Base-by-base conservation (phyloP, 2,113 vertebrate genomes). In the Ceuthmochares aereus region DNA sequence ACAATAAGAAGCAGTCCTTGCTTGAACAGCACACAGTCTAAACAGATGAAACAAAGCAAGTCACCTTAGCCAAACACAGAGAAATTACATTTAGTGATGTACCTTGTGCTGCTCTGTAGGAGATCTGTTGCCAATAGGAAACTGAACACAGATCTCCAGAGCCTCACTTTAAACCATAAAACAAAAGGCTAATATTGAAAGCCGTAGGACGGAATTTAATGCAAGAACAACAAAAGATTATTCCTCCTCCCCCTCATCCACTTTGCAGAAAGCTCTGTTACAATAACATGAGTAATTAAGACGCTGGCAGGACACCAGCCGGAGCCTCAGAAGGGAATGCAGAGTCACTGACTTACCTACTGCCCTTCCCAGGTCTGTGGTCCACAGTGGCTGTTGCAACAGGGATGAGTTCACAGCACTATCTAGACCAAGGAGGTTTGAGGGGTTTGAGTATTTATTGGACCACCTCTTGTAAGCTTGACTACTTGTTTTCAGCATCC, bases 401-500 rank as follows among this genome's bases (percentile, higher is more conserved):
- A 29, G 80, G 94, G 59, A 59, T 85, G 59, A 43, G 56, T 72
- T 95, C 78, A 70, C 94, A 69, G 58, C 91, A 89, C 84, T 42
- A 43, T 70, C 62, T 73, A 88, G 73, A 85, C 77, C 89, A 87
- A 84, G 66, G 75, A 42, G 75, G 7, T 43, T 4, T 23, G 59
- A 29, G n/a, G 6, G 40, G 69, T 92, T 95, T 94, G 87, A 92
- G 40, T 84, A 69, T 59, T 76, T 81, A 91, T 79, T 82, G 79
- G 84, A 91, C 92, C 54, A 6, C 87, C 82, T 40, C 81, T 95
- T 78, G 69, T 49, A 68, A 79, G 43, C 30, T 4, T 7, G 12
- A 80, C 95, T 91, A 91, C 93, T 95, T 90, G 66, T 60, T 89
- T 87, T 89, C 97, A 96, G 95, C 96, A 85, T 81, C 55, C 70